phyloP scores from a whole-genome alignment of 1,140 invertebrate species.

The Anastrepha ludens region DNA sequence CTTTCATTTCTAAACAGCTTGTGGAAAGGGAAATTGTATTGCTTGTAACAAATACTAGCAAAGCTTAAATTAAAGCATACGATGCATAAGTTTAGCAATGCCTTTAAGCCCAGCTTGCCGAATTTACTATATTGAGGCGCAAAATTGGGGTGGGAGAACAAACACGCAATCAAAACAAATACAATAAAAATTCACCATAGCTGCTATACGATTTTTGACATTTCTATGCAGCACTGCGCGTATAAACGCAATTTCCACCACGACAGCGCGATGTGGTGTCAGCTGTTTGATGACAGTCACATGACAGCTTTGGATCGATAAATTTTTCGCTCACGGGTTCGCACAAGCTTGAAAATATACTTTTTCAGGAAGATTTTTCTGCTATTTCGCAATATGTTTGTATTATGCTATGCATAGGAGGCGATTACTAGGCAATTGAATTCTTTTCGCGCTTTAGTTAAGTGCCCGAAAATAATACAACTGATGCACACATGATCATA shows the following conservation, averaged over 20 bases:
- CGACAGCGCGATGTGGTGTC: conserved; percentile 52
- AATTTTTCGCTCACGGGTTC: conserved; percentile 59
- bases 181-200: conserved; percentile 4
- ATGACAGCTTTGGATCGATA: conserved; percentile 59
- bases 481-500: conserved; percentile 16
- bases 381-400: conserved; percentile 3
- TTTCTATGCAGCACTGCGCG: background rate
- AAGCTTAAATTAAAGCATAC: too few species aligned
- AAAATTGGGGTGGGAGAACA: conserved; percentile 10
- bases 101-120: too few species aligned
- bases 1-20: too few species aligned
- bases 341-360: conserved; percentile 3
- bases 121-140: background rate
- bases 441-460: background rate
- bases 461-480: background rate
- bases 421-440: background rate
- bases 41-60: too few species aligned
- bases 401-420: background rate
- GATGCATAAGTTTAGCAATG: too few species aligned
- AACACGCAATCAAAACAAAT: conserved; percentile 45
- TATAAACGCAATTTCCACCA: background rate
- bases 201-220: background rate
- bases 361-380: conserved; percentile 19
- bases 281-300: conserved; percentile 60
- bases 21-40: too few species aligned